phyloP scores from a whole-genome alignment of 92 coral and sea anemone species.

The Zoanthus gigantus region DNA sequence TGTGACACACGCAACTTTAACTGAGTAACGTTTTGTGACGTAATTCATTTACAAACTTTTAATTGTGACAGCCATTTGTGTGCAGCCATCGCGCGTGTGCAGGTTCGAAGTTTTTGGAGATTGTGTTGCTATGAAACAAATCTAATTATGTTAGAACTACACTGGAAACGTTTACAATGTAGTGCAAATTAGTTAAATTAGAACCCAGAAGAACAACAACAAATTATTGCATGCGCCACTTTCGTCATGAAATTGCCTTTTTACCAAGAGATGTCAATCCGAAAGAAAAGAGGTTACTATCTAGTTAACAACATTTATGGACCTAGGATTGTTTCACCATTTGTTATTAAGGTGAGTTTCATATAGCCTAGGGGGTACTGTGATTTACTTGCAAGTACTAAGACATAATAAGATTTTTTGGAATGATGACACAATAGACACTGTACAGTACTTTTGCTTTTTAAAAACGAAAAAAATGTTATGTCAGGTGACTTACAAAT shows the following conservation, averaged over 20 bases:
- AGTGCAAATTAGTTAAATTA: neutral
- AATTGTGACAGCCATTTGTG: neutral
- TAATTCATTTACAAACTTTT: neutral
- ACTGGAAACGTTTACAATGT: neutral
- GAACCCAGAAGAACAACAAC: neutral
- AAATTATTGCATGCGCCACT: neutral
- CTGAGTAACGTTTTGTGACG: neutral
- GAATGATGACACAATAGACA: no score
- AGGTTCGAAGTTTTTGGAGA: neutral
- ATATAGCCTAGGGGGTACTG: no score
- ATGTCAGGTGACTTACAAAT: no score
- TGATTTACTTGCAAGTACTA: no score
- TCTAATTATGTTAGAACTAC: slow-evolving; percentile 7
- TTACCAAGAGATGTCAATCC: slow-evolving; percentile 28
- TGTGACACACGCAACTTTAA: neutral
- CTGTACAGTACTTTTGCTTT: no score
- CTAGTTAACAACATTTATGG: slow-evolving; percentile 43
- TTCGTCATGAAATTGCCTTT: slow-evolving; percentile 21
- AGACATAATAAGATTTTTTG: no score
- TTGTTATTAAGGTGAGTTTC: slow-evolving; percentile 14
- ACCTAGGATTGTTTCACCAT: neutral
- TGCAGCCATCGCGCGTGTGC: neutral
- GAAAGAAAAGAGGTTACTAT: slow-evolving; percentile 18
- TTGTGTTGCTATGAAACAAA: neutral
- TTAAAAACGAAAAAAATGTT: no score